Conservation (phyloP, 1,140 invertebrate genomes). For the Cydia fagiglandana region DNA sequence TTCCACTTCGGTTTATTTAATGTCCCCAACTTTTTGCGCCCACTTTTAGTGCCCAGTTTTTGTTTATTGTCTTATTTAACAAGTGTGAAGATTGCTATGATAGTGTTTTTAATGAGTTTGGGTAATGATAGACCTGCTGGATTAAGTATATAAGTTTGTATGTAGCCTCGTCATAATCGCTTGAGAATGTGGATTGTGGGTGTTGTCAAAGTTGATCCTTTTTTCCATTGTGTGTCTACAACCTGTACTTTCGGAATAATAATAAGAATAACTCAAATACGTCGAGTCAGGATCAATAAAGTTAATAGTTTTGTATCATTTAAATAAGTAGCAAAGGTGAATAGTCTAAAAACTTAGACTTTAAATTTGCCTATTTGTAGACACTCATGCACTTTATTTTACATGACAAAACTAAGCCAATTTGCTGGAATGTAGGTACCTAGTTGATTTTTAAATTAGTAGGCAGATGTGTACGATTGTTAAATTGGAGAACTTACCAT, state of each 20-base stretch:
- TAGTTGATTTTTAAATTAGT: too few species aligned
- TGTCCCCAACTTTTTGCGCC: slow-evolving; percentile 28
- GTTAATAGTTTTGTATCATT: not conserved
- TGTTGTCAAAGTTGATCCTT: not conserved
- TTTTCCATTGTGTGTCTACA: slow-evolving; percentile 8
- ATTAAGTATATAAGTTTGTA: not conserved
- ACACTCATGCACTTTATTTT: not conserved
- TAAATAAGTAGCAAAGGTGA: not conserved
- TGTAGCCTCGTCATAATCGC: not conserved
- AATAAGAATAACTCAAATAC: not conserved
- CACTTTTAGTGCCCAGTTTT: slow-evolving; percentile 9
- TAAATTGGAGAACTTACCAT: too few species aligned
- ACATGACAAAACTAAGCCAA: not conserved
- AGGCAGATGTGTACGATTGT: too few species aligned
- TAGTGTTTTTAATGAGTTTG: slow-evolving; percentile 14
- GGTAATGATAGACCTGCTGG: slow-evolving; percentile 5
- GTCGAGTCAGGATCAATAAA: not conserved
- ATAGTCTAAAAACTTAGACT: not conserved
- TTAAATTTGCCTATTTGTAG: not conserved
- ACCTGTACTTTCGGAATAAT: not conserved
- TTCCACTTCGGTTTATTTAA: slow-evolving; percentile 25
- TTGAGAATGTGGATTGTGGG: slow-evolving; percentile 2
- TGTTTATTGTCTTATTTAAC: slow-evolving; percentile 27
- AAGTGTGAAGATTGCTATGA: slow-evolving; percentile 28
- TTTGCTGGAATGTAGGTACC: too few species aligned